Conservation (phyloP, 2,888 invertebrate species). For the Zhuqinia jingwanae region DNA sequence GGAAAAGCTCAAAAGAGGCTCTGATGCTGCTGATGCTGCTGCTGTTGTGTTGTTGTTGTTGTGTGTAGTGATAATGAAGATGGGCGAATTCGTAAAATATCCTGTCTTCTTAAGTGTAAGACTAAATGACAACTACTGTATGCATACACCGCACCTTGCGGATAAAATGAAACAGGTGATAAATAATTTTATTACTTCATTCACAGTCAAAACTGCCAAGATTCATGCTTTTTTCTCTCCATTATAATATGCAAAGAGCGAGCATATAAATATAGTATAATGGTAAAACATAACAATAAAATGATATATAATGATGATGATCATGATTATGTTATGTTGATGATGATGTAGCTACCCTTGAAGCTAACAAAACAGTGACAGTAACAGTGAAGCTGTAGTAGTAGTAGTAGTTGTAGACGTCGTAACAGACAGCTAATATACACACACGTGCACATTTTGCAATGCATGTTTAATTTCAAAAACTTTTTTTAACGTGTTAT, state of each 20-base stretch:
- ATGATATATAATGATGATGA: slow-evolving; percentile 57
- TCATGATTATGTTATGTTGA: slow-evolving; percentile 56
- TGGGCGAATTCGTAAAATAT: slow-evolving; percentile 64
- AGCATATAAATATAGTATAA: slow-evolving; percentile 38
- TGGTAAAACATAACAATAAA: slow-evolving; percentile 55
- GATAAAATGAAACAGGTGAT: slow-evolving; percentile 53
- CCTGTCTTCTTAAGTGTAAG: slow-evolving; percentile 57
- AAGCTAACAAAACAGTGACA: slow-evolving; percentile 26
- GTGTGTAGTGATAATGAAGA: slow-evolving; percentile 49
- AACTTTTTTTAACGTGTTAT: not conserved
- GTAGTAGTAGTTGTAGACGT: not conserved
- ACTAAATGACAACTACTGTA: slow-evolving; percentile 64
- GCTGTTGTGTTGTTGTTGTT: no score
- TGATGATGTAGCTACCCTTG: slow-evolving; percentile 49
- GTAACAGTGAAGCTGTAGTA: no score
- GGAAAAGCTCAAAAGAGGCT: slow-evolving; percentile 30
- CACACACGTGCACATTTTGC: not conserved
- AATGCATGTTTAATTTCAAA: no score
- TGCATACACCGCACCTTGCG: not conserved
- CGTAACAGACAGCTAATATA: not conserved
- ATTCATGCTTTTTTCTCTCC: slow-evolving; percentile 41
- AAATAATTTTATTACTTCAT: slow-evolving; percentile 66
- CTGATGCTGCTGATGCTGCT: no score
- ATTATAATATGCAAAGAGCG: slow-evolving; percentile 44
- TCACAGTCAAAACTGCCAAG: slow-evolving; percentile 64